These are phyloP conservation scores for Syrphus vitripennis DNA, from an alignment of 2,888 invertebrate genomes.

Conservation along the genomic window DNA sequence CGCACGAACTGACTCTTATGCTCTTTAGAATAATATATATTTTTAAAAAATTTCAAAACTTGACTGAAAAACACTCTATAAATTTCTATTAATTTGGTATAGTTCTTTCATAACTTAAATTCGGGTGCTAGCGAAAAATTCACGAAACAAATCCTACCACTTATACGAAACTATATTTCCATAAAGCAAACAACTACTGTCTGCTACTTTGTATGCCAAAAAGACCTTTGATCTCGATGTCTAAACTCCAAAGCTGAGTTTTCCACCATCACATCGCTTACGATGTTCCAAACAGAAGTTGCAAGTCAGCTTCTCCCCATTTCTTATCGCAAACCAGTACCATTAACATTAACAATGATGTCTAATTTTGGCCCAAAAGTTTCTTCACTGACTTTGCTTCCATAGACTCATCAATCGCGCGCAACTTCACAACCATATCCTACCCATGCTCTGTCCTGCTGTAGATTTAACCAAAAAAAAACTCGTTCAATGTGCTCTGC, in stretches of 20 bases:
- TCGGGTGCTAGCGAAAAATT: too few relatives aligned
- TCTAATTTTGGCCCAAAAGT: constrained; percentile 63
- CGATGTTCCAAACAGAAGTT: constrained; percentile 13
- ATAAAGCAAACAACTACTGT: constrained; percentile 8
- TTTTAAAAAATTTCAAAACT: not conserved
- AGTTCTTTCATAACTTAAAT: too few relatives aligned
- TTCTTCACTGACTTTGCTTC: constrained; percentile 53
- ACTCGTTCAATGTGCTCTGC: constrained; percentile 41
- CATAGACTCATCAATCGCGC: constrained; percentile 45
- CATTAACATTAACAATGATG: constrained; percentile 61
- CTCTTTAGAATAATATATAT: too few relatives aligned
- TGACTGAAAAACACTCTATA: not conserved
- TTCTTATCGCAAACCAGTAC: constrained; percentile 48
- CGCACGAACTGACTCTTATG: too few relatives aligned
- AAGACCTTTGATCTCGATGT: constrained; percentile 42
- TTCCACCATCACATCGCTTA: not conserved
- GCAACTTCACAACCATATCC: constrained; percentile 26
- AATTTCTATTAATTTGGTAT: too few relatives aligned
- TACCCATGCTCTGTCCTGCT: not conserved
- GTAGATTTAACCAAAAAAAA: constrained; percentile 21
- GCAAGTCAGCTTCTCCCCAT: constrained; percentile 13
- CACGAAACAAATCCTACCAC: too few relatives aligned
- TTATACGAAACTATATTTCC: too few relatives aligned
- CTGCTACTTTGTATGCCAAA: not conserved
- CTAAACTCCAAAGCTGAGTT: not conserved